These are phyloP conservation scores for Notodonta dromedarius DNA, from an alignment of 2,888 invertebrate genomes.

Conservation along the genomic window DNA sequence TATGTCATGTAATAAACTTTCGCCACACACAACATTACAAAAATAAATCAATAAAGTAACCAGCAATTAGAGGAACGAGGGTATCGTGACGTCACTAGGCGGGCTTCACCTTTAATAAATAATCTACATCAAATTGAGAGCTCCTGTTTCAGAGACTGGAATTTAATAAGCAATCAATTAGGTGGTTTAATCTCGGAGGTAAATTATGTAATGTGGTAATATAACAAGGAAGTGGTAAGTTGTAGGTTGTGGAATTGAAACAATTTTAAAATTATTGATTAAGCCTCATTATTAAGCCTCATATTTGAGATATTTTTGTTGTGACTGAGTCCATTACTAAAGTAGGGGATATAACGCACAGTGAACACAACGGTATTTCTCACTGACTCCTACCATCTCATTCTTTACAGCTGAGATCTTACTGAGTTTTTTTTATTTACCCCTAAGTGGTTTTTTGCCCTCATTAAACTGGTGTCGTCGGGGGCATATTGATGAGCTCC, in stretches of 20 bases:
- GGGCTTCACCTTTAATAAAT: not conserved
- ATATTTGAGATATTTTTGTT: too few relatives aligned
- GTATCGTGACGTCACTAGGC: not conserved
- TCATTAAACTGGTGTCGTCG: not conserved
- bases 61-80: not conserved
- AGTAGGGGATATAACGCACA: too few relatives aligned
- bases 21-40: too few relatives aligned
- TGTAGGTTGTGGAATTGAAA: not conserved
- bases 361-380: not conserved
- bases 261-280: too few relatives aligned
- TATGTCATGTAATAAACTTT: too few relatives aligned
- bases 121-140: not conserved
- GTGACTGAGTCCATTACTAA: too few relatives aligned
- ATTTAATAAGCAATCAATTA: not conserved
- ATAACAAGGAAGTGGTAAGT: not conserved
- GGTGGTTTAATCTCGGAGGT: not conserved
- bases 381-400: not conserved
- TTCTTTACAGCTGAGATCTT: not conserved
- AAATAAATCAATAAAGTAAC: too few relatives aligned
- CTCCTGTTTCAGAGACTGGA: not conserved
- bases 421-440: not conserved
- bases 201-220: not conserved
- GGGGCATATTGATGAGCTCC: conserved; percentile 3
- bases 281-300: too few relatives aligned
- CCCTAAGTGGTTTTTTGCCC: conserved; percentile 1